Evolutionary conservation across 2,888 invertebrate species (phyloP).

Genomic region (Pollenia labialis): DNA sequence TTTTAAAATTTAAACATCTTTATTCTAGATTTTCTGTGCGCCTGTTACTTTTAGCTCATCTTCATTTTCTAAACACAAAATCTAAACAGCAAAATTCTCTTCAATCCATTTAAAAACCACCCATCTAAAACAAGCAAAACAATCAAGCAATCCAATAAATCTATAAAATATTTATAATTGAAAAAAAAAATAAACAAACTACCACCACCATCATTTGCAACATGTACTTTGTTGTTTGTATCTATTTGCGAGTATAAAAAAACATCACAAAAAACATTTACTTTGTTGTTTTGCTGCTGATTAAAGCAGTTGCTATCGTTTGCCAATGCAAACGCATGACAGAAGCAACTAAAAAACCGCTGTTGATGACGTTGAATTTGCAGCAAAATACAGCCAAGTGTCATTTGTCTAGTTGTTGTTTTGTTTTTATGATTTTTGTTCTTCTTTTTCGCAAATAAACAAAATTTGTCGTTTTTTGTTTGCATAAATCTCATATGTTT

Average conservation of each 20-base stretch:
- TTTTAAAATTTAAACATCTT: conserved; percentile 35
- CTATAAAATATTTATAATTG: not conserved
- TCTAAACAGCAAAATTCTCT: conserved; percentile 23
- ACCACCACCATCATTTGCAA: conserved; percentile 13
- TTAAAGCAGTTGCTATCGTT: conserved; percentile 18
- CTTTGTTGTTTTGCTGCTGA: conserved; percentile 36
- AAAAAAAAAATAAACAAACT: not conserved
- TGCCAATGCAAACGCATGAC: conserved; percentile 4
- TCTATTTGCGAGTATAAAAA: not conserved
- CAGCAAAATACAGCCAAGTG: conserved; percentile 22
- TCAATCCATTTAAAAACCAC: not conserved
- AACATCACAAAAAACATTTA: conserved; percentile 10
- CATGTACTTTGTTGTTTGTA: conserved; percentile 27
- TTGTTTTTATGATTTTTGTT: not conserved
- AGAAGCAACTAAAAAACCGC: not conserved
- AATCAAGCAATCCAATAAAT: not conserved
- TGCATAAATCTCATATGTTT: conserved; percentile 16
- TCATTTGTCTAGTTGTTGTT: conserved; percentile 45
- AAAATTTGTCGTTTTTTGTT: not conserved
- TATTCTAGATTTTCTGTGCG: conserved; percentile 75
- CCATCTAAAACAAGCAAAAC: conserved; percentile 38
- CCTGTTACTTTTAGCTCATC: conserved; percentile 81
- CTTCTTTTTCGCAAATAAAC: conserved; percentile 13
- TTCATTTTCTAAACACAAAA: conserved; percentile 79
- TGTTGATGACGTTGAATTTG: conserved; percentile 22